A percentile compares a stretch with the other conserved stretches of the same genome.
These are phyloP conservation scores for Patella depressa DNA, from an alignment of 2,888 invertebrate genomes.

Conservation along the genomic window DNA sequence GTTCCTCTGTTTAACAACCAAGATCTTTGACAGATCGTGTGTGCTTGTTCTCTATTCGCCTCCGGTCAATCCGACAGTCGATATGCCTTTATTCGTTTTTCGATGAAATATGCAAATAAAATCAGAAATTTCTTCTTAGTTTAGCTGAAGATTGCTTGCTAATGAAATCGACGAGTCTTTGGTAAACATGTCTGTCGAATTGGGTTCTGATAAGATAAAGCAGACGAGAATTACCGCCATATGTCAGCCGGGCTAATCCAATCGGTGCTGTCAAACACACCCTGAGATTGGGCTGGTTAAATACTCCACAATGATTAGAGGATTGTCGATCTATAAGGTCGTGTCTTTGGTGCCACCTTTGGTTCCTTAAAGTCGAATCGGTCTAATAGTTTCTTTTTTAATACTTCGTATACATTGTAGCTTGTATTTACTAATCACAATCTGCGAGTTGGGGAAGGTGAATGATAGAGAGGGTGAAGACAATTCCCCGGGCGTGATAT, in stretches of 20 bases:
- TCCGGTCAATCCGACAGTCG: background rate
- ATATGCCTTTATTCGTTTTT: conserved; percentile 10
- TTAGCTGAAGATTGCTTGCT: conserved; percentile 20
- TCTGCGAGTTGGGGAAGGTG: too few species aligned
- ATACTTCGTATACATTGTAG: too few species aligned
- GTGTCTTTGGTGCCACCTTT: conserved; percentile 11
- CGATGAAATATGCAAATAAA: conserved; percentile 12
- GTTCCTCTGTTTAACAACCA: too few species aligned
- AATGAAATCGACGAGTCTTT: conserved; percentile 24
- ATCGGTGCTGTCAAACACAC: conserved; percentile 7
- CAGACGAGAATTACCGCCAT: conserved; percentile 11
- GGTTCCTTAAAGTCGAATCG: background rate
- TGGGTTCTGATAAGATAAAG: conserved; percentile 5
- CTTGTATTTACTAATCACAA: too few species aligned
- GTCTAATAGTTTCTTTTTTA: background rate
- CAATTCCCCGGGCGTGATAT: too few species aligned
- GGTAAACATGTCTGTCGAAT: conserved; percentile 21
- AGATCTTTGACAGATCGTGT: background rate
- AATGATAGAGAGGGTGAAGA: too few species aligned
- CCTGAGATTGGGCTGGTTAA: conserved; percentile 3
- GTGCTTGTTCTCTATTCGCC: conserved; percentile 12
- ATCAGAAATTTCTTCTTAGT: background rate
- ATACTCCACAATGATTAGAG: background rate
- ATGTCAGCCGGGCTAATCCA: conserved; percentile 7
- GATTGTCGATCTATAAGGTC: conserved; percentile 5